Base-by-base conservation (phyloP, 2,113 vertebrate genomes). In the Caranx ignobilis region DNA sequence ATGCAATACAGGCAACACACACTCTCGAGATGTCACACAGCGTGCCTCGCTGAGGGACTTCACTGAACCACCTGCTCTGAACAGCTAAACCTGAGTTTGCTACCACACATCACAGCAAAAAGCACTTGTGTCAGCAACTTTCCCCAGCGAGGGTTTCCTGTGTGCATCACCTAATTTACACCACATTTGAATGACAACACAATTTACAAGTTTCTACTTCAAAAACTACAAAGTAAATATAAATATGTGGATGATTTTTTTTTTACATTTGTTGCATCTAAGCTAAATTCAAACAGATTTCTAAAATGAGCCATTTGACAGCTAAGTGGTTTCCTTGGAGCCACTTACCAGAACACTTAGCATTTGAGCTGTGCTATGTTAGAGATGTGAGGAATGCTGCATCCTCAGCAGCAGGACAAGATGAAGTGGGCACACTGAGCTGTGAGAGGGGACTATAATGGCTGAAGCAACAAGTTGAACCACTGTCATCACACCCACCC, bases 381-480 rank as follows among this genome's bases (percentile, higher is more conserved):
- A 79, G 41, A 61, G 60, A 84, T 75, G 69, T 71, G 41, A 83
- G 57, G 60, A 75, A 71, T 76, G 66, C 5, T 59, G 80, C 73
- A 55, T 84, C 79, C 21, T 84, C 76, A 72, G 66, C 57, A 64
- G 77, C 69, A 52, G 63, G 70, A 83, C 78, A 74, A 47, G 74
- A 71, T 59, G 65, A 59, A 79, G 80, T 73, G 74, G 76, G 69
- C 56, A 63, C 60, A 50, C 65, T 3, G 61, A 78, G 67, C 79
- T 50, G 73, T 35, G 60, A 68, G 60, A 69, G 57, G 63, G 37
- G 77, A 55, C 35, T 45, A 6, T 73, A 64, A 82, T 52, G 66
- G 68, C 86, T 84, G 67, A 54, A 88, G 86, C 89, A 88, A 92
- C 91, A 88, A 88, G 89, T 86, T 63, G 81, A 88, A 77, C 76